A percentile compares a stretch with the other conserved stretches of the same genome.
Evolutionary conservation across 2,113 vertebrate genomes (phyloP).

Genomic region (Typhlomys cinereus): DNA sequence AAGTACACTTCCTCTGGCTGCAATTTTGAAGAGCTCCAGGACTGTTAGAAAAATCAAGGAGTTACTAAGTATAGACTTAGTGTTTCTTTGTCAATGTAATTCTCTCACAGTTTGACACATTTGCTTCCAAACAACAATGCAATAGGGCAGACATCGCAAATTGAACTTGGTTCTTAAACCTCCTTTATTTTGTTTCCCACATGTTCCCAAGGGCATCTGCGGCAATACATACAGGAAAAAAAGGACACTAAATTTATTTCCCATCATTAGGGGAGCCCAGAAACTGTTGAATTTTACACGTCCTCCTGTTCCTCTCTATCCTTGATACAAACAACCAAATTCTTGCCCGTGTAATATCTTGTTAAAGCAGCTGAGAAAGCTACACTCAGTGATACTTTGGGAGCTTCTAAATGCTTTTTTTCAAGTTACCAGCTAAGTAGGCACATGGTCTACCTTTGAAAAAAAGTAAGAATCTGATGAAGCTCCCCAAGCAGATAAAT

Average conservation of each 20-base stretch:
- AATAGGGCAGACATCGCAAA: not conserved
- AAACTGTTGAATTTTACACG: not conserved
- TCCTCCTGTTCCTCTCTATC: not conserved
- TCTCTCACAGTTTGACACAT: not conserved
- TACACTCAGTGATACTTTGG: not conserved
- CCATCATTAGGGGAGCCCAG: not conserved
- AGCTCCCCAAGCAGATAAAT: not conserved
- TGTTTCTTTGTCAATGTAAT: not conserved
- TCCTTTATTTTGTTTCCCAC: conserved; percentile 2
- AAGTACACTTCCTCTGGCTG: not conserved
- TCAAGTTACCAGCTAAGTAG: not conserved
- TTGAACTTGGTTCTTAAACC: not conserved
- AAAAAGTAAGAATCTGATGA: not conserved
- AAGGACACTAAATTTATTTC: not conserved
- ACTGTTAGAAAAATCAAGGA: not conserved
- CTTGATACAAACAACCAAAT: not conserved
- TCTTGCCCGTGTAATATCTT: not conserved
- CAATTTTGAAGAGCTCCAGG: not conserved
- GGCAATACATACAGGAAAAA: not conserved
- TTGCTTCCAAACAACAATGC: not conserved
- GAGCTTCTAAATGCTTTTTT: not conserved
- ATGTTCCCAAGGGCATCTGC: not conserved
- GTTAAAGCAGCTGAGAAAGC: not conserved
- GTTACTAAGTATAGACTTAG: not conserved
- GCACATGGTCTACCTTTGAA: not conserved